phyloP scores from a whole-genome alignment of 2,113 vertebrate species.

The Sander vitreus region DNA sequence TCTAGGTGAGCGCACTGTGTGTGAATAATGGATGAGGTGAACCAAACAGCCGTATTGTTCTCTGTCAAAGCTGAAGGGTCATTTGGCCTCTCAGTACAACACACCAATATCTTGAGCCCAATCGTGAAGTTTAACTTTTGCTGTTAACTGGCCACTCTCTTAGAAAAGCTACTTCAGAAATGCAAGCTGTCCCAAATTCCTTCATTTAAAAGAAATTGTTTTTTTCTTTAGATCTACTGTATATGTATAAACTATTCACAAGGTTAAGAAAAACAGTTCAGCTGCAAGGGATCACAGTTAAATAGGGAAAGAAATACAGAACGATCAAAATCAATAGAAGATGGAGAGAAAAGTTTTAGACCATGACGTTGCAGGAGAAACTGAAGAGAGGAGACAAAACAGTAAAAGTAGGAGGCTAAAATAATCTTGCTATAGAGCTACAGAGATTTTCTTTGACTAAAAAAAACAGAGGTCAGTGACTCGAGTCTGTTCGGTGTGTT shows the following conservation, averaged over 20 bases:
- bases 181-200: not conserved
- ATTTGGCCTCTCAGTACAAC: not conserved
- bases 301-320: not conserved
- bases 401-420: not conserved
- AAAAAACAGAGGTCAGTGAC: not conserved
- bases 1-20: not conserved
- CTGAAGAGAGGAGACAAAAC: not conserved
- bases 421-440: not conserved
- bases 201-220: not conserved
- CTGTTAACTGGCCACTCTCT: not conserved
- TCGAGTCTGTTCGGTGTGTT: too few species aligned
- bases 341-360: not conserved
- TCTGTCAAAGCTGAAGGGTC: constrained; percentile 8
- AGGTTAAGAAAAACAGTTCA: not conserved
- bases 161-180: not conserved
- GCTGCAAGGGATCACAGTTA: not conserved
- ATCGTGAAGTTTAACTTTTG: not conserved
- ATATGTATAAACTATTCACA: not conserved
- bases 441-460: not conserved
- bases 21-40: constrained; percentile 68
- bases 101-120: not conserved
- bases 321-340: not conserved
- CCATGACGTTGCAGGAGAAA: not conserved
- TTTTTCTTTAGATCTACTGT: not conserved
- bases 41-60: constrained; percentile 21